Conservation (phyloP, 2,113 vertebrate genomes). For the Euleptes europaea region DNA sequence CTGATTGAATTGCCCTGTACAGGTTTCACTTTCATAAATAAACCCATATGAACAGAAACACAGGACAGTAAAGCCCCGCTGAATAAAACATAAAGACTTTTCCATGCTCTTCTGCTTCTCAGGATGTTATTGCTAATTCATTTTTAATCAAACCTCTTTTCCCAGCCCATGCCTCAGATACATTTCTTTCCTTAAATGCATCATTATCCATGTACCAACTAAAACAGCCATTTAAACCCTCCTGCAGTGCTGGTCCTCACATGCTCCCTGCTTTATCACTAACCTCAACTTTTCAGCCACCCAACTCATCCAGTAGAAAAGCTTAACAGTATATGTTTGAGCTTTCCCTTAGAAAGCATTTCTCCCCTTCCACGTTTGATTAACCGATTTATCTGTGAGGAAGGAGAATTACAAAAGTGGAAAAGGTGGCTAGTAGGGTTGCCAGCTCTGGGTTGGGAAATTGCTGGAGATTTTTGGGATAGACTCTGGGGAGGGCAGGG, state of each 20-base stretch:
- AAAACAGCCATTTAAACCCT: background rate
- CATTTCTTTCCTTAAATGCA: background rate
- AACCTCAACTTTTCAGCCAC: background rate
- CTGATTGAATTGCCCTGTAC: background rate
- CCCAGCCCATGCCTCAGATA: background rate
- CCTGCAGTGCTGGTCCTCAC: background rate
- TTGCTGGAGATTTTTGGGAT: too few relatives aligned
- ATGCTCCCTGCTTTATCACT: background rate
- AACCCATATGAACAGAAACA: slow-evolving; percentile 4
- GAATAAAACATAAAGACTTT: background rate
- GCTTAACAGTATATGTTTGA: background rate
- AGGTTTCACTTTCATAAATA: background rate
- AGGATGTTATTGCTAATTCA: background rate
- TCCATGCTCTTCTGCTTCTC: background rate
- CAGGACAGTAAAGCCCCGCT: background rate
- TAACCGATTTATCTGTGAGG: background rate
- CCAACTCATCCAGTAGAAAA: background rate
- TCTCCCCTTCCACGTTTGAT: background rate
- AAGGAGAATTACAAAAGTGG: background rate
- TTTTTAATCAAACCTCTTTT: slow-evolving; percentile 7
- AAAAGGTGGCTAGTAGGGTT: too few relatives aligned
- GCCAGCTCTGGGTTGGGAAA: too few relatives aligned
- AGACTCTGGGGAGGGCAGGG: too few relatives aligned
- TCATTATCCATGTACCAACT: background rate
- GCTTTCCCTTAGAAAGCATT: background rate